Evolutionary conservation across 2,888 invertebrate genomes (phyloP), one percentile per base, ranked within the genome.

Genomic region (Cryptocephalus moraei): DNA sequence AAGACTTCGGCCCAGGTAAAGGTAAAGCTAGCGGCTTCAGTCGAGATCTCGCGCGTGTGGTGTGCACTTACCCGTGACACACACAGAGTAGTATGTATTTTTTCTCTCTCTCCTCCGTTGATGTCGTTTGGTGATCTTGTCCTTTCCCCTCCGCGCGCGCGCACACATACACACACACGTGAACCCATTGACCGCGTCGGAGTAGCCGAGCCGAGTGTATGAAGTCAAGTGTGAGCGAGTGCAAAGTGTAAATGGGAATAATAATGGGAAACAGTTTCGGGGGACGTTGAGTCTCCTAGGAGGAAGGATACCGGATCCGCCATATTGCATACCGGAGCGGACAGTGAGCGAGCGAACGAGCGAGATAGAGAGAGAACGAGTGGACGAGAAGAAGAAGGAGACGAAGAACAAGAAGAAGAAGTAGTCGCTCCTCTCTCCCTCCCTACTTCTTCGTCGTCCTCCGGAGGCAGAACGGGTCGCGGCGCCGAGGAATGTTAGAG

Each of bases 271-370:
- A 6, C 22, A 6, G 22, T 22, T 22, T 22, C 22, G 22, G 22
- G 22, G 22, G 22, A 4, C 22, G 22, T 22, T 6, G 6, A 22
- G 22, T 22, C 22, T 22, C 22, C 22, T 22, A 22, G 22, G 22
- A 22, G 22, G 22, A 22, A 22, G 22, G 22, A 22, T 22, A 22
- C 22, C 22, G 22, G 22, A 63, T 64, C 71, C 69, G 71, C 71
- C 71, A 72, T 72, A 69, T 71, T 71, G 71, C 70, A 72, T 72
- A 72, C 71, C 71, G 70, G 64, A 61, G 60, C 55, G 67, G 70
- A 22, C 22, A 22, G 22, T 6, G 63, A 64, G 67, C 65, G 59
- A 62, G 47, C 48, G 53, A 47, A 52, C 50, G 53, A 51, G 50
- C 52, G 45, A 45, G 52, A 48, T 47, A 46, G 22, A 46, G 57